Conservation (phyloP, 1,140 invertebrate genomes). For the Sinonovacula constricta region DNA sequence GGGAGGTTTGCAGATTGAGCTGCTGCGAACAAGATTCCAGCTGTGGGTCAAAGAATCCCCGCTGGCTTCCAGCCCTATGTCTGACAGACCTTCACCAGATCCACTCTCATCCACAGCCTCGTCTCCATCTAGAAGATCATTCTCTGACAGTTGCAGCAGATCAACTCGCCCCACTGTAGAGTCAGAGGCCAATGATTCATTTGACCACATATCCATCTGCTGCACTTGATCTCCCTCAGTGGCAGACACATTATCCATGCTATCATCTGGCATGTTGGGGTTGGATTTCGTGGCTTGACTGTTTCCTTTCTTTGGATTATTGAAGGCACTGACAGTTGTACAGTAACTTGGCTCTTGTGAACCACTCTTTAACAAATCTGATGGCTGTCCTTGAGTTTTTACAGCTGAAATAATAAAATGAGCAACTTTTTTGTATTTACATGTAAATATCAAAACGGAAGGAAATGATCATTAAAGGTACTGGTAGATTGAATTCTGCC, state of each 20-base stretch:
- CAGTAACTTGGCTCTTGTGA: no score
- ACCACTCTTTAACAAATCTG: conserved; percentile 36
- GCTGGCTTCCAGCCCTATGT: conserved; percentile 22
- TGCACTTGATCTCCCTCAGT: conserved; percentile 14
- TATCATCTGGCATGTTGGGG: no score
- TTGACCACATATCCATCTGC: conserved; percentile 51
- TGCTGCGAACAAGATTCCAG: conserved; percentile 14
- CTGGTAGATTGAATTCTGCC: no score
- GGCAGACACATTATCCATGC: conserved; percentile 7
- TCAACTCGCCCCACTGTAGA: conserved; percentile 44
- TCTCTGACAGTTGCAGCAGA: conserved; percentile 30
- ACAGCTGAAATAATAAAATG: conserved; percentile 61
- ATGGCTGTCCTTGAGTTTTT: conserved; percentile 51
- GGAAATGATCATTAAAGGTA: no score
- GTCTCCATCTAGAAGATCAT: conserved; percentile 28
- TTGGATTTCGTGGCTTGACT: no score
- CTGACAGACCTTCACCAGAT: conserved; percentile 50
- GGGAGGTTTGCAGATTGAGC: conserved; percentile 82
- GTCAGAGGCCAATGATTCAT: conserved; percentile 58
- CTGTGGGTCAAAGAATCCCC: conserved; percentile 1
- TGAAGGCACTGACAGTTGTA: no score
- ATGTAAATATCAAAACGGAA: no score
- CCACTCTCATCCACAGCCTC: conserved; percentile 46
- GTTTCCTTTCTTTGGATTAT: not conserved
- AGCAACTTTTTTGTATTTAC: no score